Evolutionary conservation across 2,113 vertebrate species (phyloP), one percentile per base, ranked within the genome.

Genomic region (Tachysurus vachellii): DNA sequence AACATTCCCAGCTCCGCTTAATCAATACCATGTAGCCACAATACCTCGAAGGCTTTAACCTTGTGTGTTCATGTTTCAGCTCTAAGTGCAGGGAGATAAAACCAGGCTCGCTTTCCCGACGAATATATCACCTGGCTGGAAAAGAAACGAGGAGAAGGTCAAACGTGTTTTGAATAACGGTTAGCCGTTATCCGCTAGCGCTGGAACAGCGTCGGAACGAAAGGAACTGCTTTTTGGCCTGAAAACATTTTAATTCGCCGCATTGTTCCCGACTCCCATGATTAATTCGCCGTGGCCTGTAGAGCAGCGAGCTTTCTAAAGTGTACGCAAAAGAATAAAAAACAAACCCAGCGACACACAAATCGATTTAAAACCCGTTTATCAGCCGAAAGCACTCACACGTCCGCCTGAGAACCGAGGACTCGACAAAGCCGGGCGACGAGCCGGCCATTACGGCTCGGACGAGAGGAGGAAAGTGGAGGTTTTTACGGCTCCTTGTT

Each of bases 11-110:
- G 44, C 62, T 66, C 0, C 2, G 17, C 61, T 68, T 53, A 66
- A 83, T 83, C 81, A 11, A 66, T 83, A 66, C 81, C 81, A 50
- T 28, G 59, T 53, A 83, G 79, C 79, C 79, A 21, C 79, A 80
- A 42, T 59, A 23, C 79, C 79, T 59, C 28, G 31, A 59, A 80
- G 54, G 54, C 54, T 59, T 80, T 59, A 59, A 36, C 54, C 79
- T 36, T 36, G 54, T 23, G 79, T 68, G 61, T 64, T 66, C 42
- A 50, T 68, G 81, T 83, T 83, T 83, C 81, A 66, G 62, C 62
- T 44, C 62, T 83, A 68, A 83, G 61, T 83, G 81, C 81, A 83
- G 79, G 0, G 56, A 57, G 75, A 79, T 79, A 79, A 54, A 59
- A 28, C 17, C 1, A 42, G 79, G 54, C 54, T 80, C 56, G 56